phyloP scores from a whole-genome alignment of 2,888 invertebrate genomes.

The Punctoribates punctum region DNA sequence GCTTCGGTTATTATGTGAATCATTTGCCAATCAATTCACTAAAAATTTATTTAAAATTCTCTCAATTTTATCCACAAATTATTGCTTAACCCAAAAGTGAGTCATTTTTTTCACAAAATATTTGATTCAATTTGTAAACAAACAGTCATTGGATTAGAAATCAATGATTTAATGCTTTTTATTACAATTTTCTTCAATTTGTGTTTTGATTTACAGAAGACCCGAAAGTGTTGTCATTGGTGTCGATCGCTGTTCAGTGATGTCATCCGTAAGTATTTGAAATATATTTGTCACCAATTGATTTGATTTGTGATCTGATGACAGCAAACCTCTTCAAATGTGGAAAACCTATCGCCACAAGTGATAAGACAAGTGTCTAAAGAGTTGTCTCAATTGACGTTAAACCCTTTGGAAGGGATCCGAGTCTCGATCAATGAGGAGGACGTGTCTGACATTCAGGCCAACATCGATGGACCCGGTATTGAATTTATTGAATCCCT shows the following conservation, averaged over 20 bases:
- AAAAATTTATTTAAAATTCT: neutral
- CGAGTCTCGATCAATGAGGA: slow-evolving; percentile 83
- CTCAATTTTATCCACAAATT: neutral
- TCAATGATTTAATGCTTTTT: neutral
- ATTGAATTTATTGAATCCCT: slow-evolving; percentile 48
- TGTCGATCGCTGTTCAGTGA: neutral
- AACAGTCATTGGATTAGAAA: neutral
- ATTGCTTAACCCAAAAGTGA: neutral
- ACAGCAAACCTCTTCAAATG: slow-evolving; percentile 62
- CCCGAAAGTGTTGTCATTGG: neutral
- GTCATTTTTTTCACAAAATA: neutral
- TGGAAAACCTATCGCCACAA: slow-evolving; percentile 92
- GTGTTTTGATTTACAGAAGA: neutral
- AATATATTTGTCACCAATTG: neutral
- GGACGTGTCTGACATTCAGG: slow-evolving; percentile 89
- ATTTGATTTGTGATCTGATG: neutral
- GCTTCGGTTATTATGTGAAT: neutral
- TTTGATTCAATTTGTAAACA: neutral
- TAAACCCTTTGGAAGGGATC: slow-evolving; percentile 83
- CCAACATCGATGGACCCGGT: slow-evolving; percentile 85
- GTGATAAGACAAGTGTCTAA: slow-evolving; percentile 79
- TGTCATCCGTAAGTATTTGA: slow-evolving; percentile 34
- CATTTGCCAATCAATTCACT: neutral
- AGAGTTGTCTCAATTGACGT: slow-evolving; percentile 78
- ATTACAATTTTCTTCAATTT: neutral